phyloP scores from a whole-genome alignment of 2,113 vertebrate genomes.

The Dipodomys ordii region DNA sequence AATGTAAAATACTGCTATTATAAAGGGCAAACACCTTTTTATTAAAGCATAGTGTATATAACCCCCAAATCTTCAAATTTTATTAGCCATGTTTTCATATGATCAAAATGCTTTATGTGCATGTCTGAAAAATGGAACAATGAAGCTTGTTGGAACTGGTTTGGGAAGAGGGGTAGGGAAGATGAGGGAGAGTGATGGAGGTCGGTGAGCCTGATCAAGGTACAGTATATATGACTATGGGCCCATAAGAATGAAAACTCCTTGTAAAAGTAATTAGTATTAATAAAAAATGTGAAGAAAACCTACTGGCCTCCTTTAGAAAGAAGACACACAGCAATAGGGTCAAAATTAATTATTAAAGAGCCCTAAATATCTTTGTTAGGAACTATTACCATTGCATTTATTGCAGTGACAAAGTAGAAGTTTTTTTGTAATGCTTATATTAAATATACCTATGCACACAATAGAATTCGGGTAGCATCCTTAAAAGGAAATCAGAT shows the following conservation, averaged over 20 bases:
- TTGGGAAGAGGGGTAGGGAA: too few species aligned
- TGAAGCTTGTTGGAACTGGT: too few species aligned
- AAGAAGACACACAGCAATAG: neutral
- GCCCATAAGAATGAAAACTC: too few species aligned
- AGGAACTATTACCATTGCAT: neutral
- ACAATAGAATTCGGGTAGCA: constrained; percentile 12
- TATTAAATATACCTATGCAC: neutral
- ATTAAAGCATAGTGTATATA: neutral
- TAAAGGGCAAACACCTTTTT: neutral
- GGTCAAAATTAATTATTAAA: neutral
- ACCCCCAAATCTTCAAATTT: constrained; percentile 23
- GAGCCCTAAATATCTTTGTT: neutral
- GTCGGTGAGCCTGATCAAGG: too few species aligned
- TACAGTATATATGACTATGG: too few species aligned
- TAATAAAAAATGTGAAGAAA: too few species aligned
- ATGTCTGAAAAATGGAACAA: too few species aligned
- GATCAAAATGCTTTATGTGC: too few species aligned
- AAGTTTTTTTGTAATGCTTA: neutral
- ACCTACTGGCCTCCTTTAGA: neutral
- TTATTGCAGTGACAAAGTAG: neutral
- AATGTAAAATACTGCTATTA: neutral
- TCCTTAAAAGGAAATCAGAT: constrained; percentile 8
- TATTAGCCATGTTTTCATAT: too few species aligned
- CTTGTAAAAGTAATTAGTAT: too few species aligned
- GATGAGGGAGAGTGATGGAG: too few species aligned